Evolutionary conservation across 1,140 invertebrate species (phyloP), one percentile per base, ranked within the genome.

Genomic region (Drosophila virilis): DNA sequence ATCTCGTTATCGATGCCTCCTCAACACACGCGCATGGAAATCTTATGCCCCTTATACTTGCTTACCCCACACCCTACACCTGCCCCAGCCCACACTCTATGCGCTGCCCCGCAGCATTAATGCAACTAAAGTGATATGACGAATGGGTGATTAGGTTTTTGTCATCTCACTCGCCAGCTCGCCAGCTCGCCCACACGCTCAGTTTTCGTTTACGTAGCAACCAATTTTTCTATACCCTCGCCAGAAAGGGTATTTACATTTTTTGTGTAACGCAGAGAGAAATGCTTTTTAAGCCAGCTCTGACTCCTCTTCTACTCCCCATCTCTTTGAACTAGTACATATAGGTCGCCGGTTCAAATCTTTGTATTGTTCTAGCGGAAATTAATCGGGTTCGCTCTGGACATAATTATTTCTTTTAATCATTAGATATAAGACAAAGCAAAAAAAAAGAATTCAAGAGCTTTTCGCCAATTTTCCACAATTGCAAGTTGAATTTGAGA

Each of bases 131-230:
- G 82, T 86, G 82, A 86, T 88, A 83, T 88, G 84, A 88, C 79
- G 84, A 86, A 86, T 88, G 79, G 75, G 85, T 86, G 83, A 86
- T 86, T 86, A 85, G 86, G 86, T 88, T 77, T 86, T 86, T 77
- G 67, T 72, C 82, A 73, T 62, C 66, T 65, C 40, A 65, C 52
- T 28, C 59, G 12, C n/a, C 50, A 33, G 43, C 8, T 48, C 7
- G 45, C 67, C 46, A 38, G 54, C 59, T 46, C 48, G 45, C 37
- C 58, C 43, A 15, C 9, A 12, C 28, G 28, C 50, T 65, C 59
- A 65, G 35, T 78, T 67, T 77, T 66, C 75, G 35, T 78, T 67
- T 77, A 62, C 75, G 55, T 76, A 40, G 52, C 54, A 54, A 35
- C 48, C 71, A 68, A 51, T 48, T 57, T 43, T 15, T 15, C 3